Evolutionary conservation across 2,888 invertebrate species (phyloP), one percentile per base, ranked within the genome.

Genomic region (Euplexia lucipara): DNA sequence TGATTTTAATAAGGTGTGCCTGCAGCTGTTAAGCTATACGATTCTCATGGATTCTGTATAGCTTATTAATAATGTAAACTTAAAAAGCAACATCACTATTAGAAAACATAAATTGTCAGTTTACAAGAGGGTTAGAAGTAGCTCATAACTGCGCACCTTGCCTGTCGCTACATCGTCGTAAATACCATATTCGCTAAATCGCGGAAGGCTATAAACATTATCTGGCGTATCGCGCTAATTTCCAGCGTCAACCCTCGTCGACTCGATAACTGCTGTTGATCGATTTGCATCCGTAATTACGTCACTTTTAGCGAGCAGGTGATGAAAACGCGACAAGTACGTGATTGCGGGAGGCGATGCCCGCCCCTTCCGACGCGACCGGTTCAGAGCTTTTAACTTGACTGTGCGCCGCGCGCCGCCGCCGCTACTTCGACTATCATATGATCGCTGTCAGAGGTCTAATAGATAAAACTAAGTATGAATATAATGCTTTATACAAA

Each of bases 201-300:
- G 88, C 89, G 90, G 86, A 91, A 89, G 89, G 89, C 91, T 88
- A 91, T 94, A 92, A 94, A 91, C 88, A 88, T 92, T 90, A 92
- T 91, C 88, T 86, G 86, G 91, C 89, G 91, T 92, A 91, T 91
- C 91, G 90, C 89, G 92, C 88, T 94, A 93, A 95, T 94, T 94
- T 91, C 88, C 91, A 90, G 89, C 92, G 91, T 93, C 92, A 92
- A 92, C 91, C 91, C 91, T 90, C 91, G 88, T 88, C 88, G 90
- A 86, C 88, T 82, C 89, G 93, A 92, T 95, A 94, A 94, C 92
- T 92, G 91, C 89, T 88, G 88, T 89, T 91, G 92, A 94, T 93
- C 93, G 93, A 95, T 95, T 95, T 95, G 95, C 95, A 95, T 95
- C 91, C 89, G 88, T 95, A 95, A 95, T 95, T 92, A 92, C 93